Conservation (phyloP, 1,140 invertebrate genomes). For the Nomia melanderi region DNA sequence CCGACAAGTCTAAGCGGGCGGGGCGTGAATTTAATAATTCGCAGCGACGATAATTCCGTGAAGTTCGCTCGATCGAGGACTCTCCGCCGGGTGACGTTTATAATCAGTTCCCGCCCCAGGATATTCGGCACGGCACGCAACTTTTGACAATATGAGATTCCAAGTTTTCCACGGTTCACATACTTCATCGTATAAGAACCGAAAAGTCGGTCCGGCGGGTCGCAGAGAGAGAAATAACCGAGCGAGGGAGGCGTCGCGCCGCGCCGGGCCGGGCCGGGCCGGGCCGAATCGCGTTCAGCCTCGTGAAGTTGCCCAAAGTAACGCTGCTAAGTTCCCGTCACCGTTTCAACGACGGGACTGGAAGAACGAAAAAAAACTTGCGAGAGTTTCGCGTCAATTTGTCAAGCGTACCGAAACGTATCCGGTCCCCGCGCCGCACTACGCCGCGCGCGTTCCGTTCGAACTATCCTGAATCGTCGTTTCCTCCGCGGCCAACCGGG, state of each 20-base stretch:
- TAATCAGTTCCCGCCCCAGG: background rate
- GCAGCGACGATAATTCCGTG: no score
- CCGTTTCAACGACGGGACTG: background rate
- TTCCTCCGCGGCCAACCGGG: conserved; percentile 41
- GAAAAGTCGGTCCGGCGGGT: conserved; percentile 21
- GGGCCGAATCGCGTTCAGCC: conserved; percentile 5
- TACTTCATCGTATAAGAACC: conserved; percentile 6
- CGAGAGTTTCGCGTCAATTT: conserved; percentile 58
- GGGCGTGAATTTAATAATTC: no score
- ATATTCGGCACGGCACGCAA: background rate
- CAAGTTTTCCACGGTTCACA: conserved; percentile 15
- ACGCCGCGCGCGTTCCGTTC: conserved; percentile 52
- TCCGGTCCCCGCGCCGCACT: no score
- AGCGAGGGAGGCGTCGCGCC: conserved; percentile 1
- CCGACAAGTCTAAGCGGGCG: no score
- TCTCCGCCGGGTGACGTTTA: background rate
- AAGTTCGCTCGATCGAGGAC: no score
- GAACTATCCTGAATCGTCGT: conserved; percentile 52
- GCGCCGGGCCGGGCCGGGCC: background rate
- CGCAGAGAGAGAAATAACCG: conserved; percentile 43
- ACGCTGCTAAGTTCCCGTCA: conserved; percentile 32
- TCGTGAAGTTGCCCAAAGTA: conserved; percentile 48
- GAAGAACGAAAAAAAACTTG: conserved; percentile 27
- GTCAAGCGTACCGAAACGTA: conserved; percentile 63
- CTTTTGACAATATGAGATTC: conserved; percentile 20